Percentiles rank a stretch among this genome's conserved stretches.
phyloP scores from a whole-genome alignment of 2,797 vertebrate species.

The Myotis planiceps region DNA sequence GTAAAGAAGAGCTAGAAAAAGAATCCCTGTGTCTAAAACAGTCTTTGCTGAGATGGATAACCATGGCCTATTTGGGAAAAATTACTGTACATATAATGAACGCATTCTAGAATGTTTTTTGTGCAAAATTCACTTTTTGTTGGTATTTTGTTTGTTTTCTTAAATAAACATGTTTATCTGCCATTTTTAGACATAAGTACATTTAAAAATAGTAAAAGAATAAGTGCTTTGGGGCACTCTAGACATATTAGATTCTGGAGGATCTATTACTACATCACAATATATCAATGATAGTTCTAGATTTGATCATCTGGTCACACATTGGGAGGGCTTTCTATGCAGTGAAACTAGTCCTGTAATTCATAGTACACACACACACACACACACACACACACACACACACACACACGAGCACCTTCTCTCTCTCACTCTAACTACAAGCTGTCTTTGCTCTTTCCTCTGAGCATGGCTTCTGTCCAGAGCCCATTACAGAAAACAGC shows the following conservation, averaged over 20 bases:
- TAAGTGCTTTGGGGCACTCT: background rate
- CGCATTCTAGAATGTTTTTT: slow-evolving; percentile 8
- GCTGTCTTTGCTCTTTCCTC: slow-evolving; percentile 78
- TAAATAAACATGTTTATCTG: background rate
- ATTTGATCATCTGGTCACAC: background rate
- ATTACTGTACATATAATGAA: background rate
- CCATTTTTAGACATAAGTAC: background rate
- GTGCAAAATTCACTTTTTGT: background rate
- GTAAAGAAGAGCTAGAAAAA: slow-evolving; percentile 11
- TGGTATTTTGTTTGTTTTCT: background rate
- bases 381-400: background rate
- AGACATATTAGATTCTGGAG: background rate
- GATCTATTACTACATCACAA: background rate
- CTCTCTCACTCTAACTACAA: slow-evolving; percentile 43
- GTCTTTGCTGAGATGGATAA: background rate
- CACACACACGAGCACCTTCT: background rate
- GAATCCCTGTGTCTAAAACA: background rate
- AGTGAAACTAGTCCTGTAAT: slow-evolving; percentile 39
- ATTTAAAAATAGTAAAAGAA: background rate
- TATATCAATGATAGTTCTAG: background rate
- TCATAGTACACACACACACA: background rate
- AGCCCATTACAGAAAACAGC: slow-evolving; percentile 84
- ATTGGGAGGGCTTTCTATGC: background rate
- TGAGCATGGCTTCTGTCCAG: slow-evolving; percentile 80
- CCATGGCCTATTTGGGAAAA: background rate